A percentile compares a stretch with the other conserved stretches of the same genome.
Evolutionary conservation across 2,113 vertebrate species (phyloP).

Genomic region (Percina caprodes): DNA sequence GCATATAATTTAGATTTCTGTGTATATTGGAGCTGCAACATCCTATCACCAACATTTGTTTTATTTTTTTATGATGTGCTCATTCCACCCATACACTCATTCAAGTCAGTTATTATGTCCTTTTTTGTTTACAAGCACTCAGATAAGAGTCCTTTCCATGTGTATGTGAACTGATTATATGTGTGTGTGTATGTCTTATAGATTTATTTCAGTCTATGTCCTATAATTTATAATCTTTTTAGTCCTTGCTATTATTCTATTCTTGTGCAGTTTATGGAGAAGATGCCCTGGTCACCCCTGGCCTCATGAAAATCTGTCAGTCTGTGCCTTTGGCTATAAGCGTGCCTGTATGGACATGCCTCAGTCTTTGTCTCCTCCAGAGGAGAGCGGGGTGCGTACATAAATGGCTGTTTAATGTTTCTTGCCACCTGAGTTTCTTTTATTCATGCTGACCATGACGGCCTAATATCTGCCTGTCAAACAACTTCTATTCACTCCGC

Average conservation of each 20-base stretch:
- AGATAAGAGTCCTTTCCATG: neutral
- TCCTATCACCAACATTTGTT: neutral
- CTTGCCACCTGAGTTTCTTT: constrained; percentile 72
- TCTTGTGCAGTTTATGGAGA: constrained; percentile 37
- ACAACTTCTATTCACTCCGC: constrained; percentile 71
- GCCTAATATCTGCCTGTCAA: constrained; percentile 82
- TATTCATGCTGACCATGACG: constrained; percentile 75
- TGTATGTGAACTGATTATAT: constrained; percentile 6
- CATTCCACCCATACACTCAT: neutral
- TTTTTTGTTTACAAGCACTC: neutral
- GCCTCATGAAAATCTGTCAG: constrained; percentile 40
- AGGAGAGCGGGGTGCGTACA: constrained; percentile 47
- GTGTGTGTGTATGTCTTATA: constrained; percentile 21
- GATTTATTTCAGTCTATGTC: constrained; percentile 46
- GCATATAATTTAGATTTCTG: neutral
- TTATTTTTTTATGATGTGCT: neutral
- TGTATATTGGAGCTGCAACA: neutral
- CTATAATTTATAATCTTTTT: constrained; percentile 69
- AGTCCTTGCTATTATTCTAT: constrained; percentile 66
- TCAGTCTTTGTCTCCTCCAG: constrained; percentile 70
- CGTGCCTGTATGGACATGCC: constrained; percentile 29
- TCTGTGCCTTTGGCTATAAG: constrained; percentile 34
- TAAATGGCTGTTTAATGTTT: constrained; percentile 79
- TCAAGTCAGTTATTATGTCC: neutral
- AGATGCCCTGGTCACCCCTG: constrained; percentile 59